Conservation (phyloP, 2,888 invertebrate species). For the Anarsia innoxiella region DNA sequence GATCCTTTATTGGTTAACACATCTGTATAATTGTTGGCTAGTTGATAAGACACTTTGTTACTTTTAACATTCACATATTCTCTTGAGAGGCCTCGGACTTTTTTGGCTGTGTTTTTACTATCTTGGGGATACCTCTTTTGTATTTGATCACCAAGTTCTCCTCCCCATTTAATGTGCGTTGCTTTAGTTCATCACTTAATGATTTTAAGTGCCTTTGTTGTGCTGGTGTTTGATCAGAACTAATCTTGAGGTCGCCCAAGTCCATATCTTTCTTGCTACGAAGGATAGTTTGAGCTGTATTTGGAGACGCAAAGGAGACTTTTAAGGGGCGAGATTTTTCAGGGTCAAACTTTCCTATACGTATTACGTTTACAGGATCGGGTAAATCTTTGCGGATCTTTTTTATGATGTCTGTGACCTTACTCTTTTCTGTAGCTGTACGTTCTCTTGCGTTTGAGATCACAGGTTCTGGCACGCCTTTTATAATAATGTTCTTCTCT, state of each 20-base stretch:
- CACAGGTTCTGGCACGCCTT: conserved; percentile 1
- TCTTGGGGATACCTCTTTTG: conserved; percentile 8
- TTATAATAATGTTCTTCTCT: conserved; percentile 5
- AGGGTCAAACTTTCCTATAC: conserved; percentile 5
- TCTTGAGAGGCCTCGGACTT: too few species aligned
- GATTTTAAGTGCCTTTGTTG: conserved; percentile 9
- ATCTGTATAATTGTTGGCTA: not conserved
- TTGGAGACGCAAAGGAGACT: conserved; percentile 3
- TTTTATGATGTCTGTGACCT: not conserved
- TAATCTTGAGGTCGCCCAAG: conserved; percentile 2
- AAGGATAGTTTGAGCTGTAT: conserved; percentile 4
- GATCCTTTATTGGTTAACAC: conserved; percentile 7
- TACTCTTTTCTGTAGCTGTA: not conserved
- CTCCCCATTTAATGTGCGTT: conserved; percentile 10
- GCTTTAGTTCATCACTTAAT: conserved; percentile 12
- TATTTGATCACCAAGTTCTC: conserved; percentile 9
- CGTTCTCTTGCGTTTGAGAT: not conserved
- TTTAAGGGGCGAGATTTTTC: conserved; percentile 8
- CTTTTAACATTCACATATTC: not conserved
- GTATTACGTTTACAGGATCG: conserved; percentile 1
- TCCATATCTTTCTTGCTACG: not conserved
- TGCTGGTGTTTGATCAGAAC: conserved; percentile 14
- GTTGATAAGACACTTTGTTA: not conserved
- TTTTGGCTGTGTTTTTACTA: conserved; percentile 7
- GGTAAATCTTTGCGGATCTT: conserved; percentile 2